Conservation (phyloP, 2,113 vertebrate species). For the Oenanthe oenanthe region DNA sequence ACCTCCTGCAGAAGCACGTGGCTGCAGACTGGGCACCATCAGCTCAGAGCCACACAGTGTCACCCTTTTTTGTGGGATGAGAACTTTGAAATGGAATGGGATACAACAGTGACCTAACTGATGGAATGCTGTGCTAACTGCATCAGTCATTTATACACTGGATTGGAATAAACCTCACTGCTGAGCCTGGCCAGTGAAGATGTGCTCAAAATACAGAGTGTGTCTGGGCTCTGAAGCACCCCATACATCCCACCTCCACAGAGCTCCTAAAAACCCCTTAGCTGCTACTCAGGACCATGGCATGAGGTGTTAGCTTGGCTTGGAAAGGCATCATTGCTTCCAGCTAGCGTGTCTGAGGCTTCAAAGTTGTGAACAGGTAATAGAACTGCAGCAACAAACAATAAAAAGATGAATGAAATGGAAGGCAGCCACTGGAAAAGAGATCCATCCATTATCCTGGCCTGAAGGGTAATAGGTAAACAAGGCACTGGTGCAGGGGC, state of each 20-base stretch:
- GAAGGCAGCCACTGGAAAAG: constrained; percentile 54
- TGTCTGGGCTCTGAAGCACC: not conserved
- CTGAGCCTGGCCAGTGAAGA: not conserved
- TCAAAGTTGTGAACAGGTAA: constrained; percentile 66
- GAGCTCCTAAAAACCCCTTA: not conserved
- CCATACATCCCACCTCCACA: not conserved
- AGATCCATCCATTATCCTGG: constrained; percentile 65
- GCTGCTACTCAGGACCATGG: not conserved
- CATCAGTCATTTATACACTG: not conserved
- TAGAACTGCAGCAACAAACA: constrained; percentile 71
- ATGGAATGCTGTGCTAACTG: not conserved
- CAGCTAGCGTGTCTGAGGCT: constrained; percentile 34
- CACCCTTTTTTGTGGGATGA: not conserved
- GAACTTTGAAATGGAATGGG: not conserved
- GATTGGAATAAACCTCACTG: not conserved
- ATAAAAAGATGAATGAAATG: constrained; percentile 72
- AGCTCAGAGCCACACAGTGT: not conserved
- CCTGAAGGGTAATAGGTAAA: constrained; percentile 76
- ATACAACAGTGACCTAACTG: not conserved
- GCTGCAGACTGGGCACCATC: not conserved
- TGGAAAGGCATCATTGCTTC: constrained; percentile 68
- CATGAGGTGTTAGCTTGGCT: constrained; percentile 57
- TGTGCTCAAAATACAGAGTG: not conserved
- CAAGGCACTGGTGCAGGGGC: constrained; percentile 24
- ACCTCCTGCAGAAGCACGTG: not conserved